These are phyloP conservation scores for Scaptomyza tumidula DNA, from an alignment of 2,888 invertebrate species.

Conservation along the genomic window DNA sequence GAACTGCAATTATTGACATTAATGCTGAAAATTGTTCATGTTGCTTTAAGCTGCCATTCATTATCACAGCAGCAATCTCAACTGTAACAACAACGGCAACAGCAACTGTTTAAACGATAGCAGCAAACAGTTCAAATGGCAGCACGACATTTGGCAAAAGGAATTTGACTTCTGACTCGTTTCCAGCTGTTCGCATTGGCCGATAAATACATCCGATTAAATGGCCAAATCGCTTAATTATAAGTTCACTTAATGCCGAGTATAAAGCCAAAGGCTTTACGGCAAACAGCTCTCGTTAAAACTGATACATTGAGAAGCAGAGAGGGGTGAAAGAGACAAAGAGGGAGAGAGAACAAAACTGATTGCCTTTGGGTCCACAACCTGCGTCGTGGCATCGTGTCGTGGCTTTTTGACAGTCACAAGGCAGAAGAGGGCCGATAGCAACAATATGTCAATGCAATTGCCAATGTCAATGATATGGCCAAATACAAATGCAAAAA, in stretches of 20 bases:
- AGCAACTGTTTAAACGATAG: neutral
- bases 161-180: constrained; percentile 36
- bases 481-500: constrained; percentile 9
- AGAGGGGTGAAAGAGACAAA: neutral
- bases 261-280: constrained; percentile 67
- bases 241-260: constrained; percentile 75
- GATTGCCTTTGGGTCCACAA: constrained; percentile 36
- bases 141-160: constrained; percentile 36
- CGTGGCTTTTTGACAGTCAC: constrained; percentile 72
- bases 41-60: constrained; percentile 19
- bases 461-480: constrained; percentile 63
- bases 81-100: constrained; percentile 7
- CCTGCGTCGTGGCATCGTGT: constrained; percentile 47
- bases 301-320: neutral
- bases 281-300: constrained; percentile 40
- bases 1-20: constrained; percentile 19
- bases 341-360: constrained; percentile 3
- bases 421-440: constrained; percentile 58
- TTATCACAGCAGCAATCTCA: constrained; percentile 9
- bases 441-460: constrained; percentile 78
- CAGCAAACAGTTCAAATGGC: constrained; percentile 18
- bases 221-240: constrained; percentile 80
- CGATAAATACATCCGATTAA: constrained; percentile 74
- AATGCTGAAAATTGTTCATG: constrained; percentile 10
- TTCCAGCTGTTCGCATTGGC: constrained; percentile 26